Conservation (phyloP, 2,888 invertebrate species). For the Yponomeuta sedellus region DNA sequence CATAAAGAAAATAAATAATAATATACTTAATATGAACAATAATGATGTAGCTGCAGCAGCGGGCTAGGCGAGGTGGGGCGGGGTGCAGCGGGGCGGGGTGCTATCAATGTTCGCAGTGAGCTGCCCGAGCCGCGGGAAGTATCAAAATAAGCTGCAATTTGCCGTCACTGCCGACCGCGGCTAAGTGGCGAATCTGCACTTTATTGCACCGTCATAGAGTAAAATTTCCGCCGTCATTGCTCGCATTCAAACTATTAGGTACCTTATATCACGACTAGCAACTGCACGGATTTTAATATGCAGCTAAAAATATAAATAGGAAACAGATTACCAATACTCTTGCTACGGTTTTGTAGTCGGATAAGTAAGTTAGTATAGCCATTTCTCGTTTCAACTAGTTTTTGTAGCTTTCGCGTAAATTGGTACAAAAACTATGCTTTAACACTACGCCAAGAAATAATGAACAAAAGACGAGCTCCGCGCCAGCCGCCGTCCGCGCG, state of each 20-base stretch:
- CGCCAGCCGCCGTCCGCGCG: not conserved
- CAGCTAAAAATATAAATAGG: too few relatives aligned
- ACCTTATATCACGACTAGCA: not conserved
- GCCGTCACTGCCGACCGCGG: not conserved
- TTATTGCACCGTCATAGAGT: not conserved
- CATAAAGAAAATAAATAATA: too few relatives aligned
- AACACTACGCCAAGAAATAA: not conserved
- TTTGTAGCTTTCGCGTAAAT: not conserved
- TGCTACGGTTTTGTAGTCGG: too few relatives aligned
- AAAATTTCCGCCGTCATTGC: not conserved
- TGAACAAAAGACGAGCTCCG: not conserved
- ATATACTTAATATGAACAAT: too few relatives aligned
- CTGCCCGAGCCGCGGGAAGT: not conserved
- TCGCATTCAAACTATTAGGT: not conserved
- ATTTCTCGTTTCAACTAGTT: not conserved
- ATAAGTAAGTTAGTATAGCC: too few relatives aligned
- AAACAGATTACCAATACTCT: too few relatives aligned
- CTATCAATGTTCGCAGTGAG: not conserved
- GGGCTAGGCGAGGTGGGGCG: not conserved
- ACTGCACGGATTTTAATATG: not conserved
- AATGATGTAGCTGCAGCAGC: too few relatives aligned
- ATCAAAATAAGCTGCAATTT: constrained; percentile 3
- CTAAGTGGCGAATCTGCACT: not conserved
- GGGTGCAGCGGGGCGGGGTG: not conserved
- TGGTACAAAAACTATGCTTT: not conserved